These are phyloP conservation scores for Spodoptera litura DNA, from an alignment of 1,140 invertebrate genomes.

Conservation along the genomic window DNA sequence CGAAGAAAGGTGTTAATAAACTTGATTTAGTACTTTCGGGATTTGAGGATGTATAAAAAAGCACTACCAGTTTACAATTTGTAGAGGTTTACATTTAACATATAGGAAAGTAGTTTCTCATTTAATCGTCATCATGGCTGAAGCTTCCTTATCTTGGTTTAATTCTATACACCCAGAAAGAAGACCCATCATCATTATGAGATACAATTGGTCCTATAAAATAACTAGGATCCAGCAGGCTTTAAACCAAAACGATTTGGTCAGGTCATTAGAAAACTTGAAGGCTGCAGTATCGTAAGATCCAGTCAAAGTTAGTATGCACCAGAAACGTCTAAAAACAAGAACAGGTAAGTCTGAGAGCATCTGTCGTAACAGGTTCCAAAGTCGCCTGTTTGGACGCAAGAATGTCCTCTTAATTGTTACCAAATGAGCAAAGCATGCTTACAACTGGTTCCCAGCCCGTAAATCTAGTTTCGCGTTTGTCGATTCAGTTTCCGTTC, in stretches of 20 bases:
- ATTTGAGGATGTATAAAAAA: too few species aligned
- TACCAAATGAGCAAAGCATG: constrained; percentile 54
- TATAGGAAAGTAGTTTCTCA: too few species aligned
- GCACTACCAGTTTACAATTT: too few species aligned
- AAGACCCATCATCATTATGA: too few species aligned
- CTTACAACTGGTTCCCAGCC: constrained; percentile 60
- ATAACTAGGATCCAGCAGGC: too few species aligned
- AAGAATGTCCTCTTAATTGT: constrained; percentile 44
- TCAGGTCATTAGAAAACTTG: neutral
- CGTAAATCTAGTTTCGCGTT: constrained; percentile 66
- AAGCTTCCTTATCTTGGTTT: too few species aligned
- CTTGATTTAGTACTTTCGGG: too few species aligned
- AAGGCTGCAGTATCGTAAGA: neutral
- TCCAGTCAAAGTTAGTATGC: constrained; percentile 1
- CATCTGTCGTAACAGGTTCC: constrained; percentile 28
- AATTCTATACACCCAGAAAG: too few species aligned
- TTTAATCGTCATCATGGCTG: too few species aligned
- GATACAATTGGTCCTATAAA: too few species aligned
- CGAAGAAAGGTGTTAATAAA: neutral
- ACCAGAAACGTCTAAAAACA: constrained; percentile 18
- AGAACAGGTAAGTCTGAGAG: constrained; percentile 28
- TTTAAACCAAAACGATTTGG: too few species aligned
- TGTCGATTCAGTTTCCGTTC: constrained; percentile 60
- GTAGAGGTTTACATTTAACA: too few species aligned
- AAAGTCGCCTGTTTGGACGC: constrained; percentile 16